phyloP scores from a whole-genome alignment of 1,140 invertebrate genomes.

The Meteorus sp. region DNA sequence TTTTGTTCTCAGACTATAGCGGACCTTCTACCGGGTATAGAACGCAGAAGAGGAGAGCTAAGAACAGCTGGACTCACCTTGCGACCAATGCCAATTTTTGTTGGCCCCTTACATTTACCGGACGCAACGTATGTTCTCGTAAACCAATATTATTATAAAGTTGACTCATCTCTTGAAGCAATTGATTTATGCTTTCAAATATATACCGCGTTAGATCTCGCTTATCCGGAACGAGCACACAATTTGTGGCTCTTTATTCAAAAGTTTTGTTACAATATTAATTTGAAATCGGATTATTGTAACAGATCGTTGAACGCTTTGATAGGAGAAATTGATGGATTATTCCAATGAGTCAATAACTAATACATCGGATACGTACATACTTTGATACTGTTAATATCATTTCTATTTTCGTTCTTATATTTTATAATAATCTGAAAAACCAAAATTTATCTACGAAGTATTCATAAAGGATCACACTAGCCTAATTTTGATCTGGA shows the following conservation, averaged over 20 bases:
- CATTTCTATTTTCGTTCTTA: background rate
- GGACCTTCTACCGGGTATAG: background rate
- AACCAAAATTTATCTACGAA: no score
- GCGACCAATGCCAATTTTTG: conserved; percentile 15
- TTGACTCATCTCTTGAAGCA: conserved; percentile 19
- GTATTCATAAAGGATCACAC: no score
- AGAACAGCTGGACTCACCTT: background rate
- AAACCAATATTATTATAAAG: conserved; percentile 19
- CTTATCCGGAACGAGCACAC: conserved; percentile 15
- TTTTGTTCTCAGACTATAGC: background rate
- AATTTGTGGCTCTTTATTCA: conserved; percentile 27
- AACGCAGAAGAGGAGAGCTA: background rate
- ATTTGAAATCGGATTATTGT: conserved; percentile 14
- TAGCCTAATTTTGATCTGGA: no score
- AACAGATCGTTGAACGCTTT: conserved; percentile 20
- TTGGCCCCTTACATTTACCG: conserved; percentile 22
- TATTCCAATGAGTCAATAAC: background rate
- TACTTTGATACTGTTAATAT: background rate
- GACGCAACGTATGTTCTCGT: conserved; percentile 25
- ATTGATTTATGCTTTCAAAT: conserved; percentile 27
- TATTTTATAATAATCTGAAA: no score
- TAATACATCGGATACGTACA: background rate
- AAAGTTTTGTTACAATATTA: conserved; percentile 22
- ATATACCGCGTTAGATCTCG: conserved; percentile 25
- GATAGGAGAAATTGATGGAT: conserved; percentile 16